Percentiles rank a stretch among this genome's conserved stretches.
phyloP scores from a whole-genome alignment of 2,888 invertebrate genomes.

The Oligia fasciuncula region DNA sequence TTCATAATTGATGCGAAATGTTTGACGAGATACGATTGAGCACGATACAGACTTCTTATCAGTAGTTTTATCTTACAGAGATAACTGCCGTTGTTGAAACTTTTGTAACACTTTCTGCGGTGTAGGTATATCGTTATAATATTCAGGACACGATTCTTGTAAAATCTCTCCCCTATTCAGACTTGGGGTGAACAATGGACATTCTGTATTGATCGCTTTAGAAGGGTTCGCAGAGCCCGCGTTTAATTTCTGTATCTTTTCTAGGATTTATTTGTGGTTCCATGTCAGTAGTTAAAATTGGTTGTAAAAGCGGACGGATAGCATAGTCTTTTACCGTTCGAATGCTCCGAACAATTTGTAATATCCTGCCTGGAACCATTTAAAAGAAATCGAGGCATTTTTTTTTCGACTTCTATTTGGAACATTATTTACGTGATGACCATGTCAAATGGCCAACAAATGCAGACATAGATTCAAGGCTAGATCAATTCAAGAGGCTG shows the following conservation, averaged over 20 bases:
- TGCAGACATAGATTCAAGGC: slow-evolving; percentile 70
- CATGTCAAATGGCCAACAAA: slow-evolving; percentile 59
- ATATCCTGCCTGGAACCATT: slow-evolving; percentile 57
- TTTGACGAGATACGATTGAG: slow-evolving; percentile 73
- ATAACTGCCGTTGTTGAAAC: slow-evolving; percentile 72
- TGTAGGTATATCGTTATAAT: slow-evolving; percentile 17
- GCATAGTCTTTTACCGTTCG: slow-evolving; percentile 13
- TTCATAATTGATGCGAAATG: slow-evolving; percentile 67
- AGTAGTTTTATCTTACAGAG: slow-evolving; percentile 72
- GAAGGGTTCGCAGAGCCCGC: not conserved
- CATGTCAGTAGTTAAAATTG: not conserved
- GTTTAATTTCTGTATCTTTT: slow-evolving; percentile 8
- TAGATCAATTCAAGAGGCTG: slow-evolving; percentile 68
- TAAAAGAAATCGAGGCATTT: slow-evolving; percentile 66
- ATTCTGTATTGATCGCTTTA: slow-evolving; percentile 38
- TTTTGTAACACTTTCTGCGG: slow-evolving; percentile 59
- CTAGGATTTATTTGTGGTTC: not conserved
- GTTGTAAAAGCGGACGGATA: slow-evolving; percentile 25
- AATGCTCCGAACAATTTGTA: slow-evolving; percentile 37
- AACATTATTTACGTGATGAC: slow-evolving; percentile 62
- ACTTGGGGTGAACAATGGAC: slow-evolving; percentile 13
- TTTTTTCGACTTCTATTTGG: slow-evolving; percentile 51
- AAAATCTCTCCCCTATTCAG: slow-evolving; percentile 26
- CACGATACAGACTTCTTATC: slow-evolving; percentile 72
- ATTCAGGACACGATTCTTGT: slow-evolving; percentile 44